These are phyloP conservation scores for Rutilus rutilus DNA, from an alignment of 2,113 vertebrate genomes.

Conservation along the genomic window DNA sequence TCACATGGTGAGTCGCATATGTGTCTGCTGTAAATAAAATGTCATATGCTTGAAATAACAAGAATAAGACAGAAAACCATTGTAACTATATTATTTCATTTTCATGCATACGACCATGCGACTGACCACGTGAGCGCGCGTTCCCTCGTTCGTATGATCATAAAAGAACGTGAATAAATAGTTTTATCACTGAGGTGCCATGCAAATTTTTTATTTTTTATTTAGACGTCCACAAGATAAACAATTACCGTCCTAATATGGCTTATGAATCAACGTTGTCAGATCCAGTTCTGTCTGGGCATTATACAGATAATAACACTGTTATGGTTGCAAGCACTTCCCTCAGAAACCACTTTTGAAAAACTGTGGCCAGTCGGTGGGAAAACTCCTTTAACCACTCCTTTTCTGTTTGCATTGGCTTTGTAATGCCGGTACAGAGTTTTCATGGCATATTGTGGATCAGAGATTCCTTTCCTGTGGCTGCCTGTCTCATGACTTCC, in stretches of 20 bases:
- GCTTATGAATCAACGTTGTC: neutral
- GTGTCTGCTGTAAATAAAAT: too few species aligned
- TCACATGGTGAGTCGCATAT: too few species aligned
- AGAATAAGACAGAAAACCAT: too few species aligned
- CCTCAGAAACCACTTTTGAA: slow-evolving; percentile 40
- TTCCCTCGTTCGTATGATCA: too few species aligned
- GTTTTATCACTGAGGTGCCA: too few species aligned
- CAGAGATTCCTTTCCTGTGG: slow-evolving; percentile 44
- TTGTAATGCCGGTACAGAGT: slow-evolving; percentile 39
- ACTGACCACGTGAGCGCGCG: too few species aligned
- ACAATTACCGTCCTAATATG: neutral
- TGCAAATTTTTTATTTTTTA: too few species aligned
- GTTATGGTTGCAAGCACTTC: slow-evolving; percentile 39
- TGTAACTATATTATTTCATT: too few species aligned
- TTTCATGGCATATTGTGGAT: slow-evolving; percentile 43
- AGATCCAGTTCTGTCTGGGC: slow-evolving; percentile 7
- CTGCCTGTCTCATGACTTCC: slow-evolving; percentile 58
- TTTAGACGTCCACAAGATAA: too few species aligned
- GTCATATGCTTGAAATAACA: too few species aligned
- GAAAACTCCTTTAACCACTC: slow-evolving; percentile 42
- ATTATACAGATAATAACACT: slow-evolving; percentile 42
- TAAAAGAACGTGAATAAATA: too few species aligned
- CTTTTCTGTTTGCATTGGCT: slow-evolving; percentile 15
- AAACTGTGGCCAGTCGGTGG: slow-evolving; percentile 26
- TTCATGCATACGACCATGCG: too few species aligned